Base-by-base conservation (phyloP, 2,797 vertebrate species). In the Rachycentron canadum region DNA sequence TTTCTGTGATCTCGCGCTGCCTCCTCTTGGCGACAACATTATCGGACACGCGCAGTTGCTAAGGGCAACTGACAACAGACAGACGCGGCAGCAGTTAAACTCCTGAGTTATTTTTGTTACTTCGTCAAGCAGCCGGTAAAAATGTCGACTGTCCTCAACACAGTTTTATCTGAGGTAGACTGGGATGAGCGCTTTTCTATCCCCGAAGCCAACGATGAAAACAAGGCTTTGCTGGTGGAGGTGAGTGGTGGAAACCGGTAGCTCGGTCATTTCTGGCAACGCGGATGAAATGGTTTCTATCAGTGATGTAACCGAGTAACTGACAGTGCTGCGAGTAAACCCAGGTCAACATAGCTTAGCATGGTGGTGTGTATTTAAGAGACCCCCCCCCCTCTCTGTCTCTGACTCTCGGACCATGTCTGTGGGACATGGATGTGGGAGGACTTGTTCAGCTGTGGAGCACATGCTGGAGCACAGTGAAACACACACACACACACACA, bases 181-280 rank as follows among this genome's bases (percentile, higher is more conserved):
- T 98, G 97, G 98, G 95, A 96, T 32, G 84, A 93, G 69, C 95
- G 93, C n/a, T 95, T 96, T 62, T 95, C 95, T 9, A 69, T 98
- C 38, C 98, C 97, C 0, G 94, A 96, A 79, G 93, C 94, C 19
- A 97, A 94, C 85, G 75, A 92, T 6, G 95, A 95, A 64, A 98
- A 99, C 94, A 96, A 93, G 86, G 82, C 86, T 0, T 64, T 98
- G 89, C 92, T 97, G 69, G 89, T 95, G 0, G 84, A 97, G 95
- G 98, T 98, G 86, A 95, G 95, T 49, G 25, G 1, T 5, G 16
- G 13, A 50, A 36, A 21, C 59, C 26, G 1, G 7, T 10, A 1
- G 16, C 9, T 26, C 12, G 21, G 16, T 60, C 3, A 5, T 56
- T 14, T 19, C 23, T 49, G 23, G 26, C 21, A 14, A 21, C 2